Evolutionary conservation across 2,888 invertebrate genomes (phyloP), one percentile per base, ranked within the genome.

Genomic region (Cryptocephalus primarius): DNA sequence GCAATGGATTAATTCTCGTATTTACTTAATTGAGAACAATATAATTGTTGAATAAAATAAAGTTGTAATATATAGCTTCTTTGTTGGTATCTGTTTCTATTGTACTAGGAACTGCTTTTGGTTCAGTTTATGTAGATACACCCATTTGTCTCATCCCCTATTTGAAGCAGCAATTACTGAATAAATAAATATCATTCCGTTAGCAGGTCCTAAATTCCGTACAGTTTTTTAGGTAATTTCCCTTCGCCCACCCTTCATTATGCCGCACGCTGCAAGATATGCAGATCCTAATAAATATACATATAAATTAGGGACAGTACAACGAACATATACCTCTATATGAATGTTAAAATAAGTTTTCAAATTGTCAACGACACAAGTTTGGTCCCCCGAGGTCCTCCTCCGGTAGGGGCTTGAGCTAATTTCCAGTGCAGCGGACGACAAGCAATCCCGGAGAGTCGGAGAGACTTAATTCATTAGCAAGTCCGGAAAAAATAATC

Each of bases 321-420:
- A 50, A 53, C 49, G 59, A 59, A 61, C 63, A 60, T 60, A 62
- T 63, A 65, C 65, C 67, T 69, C 67, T 69, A 69, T 72, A 73
- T 73, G 72, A 73, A 73, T 73, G 72, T 72, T 72, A 72, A 72
- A 73, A 73, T 73, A 73, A 72, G 71, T 72, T 72, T 51, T 71
- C 68, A 72, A 73, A 72, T 73, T 73, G 72, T 73, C 72, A 71
- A 69, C 70, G 71, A 70, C 70, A 67, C 67, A 69, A 71, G 65
- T 72, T 55, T 66, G 54, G 55, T 69, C 72, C 70, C 72, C 50
- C 46, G 72, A 67, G 70, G 61, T 54, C 57, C 12, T 43, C 51
- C 39, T 50, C 47, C 55, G 51, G 57, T 36, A 34, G 63, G 60
- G 63, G 59, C 59, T 56, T 50, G 60, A 63, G 60, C 64, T 64